Evolutionary conservation across 2,113 vertebrate genomes (phyloP), one percentile per base, ranked within the genome.

Genomic region (Edolisoma coerulescens): DNA sequence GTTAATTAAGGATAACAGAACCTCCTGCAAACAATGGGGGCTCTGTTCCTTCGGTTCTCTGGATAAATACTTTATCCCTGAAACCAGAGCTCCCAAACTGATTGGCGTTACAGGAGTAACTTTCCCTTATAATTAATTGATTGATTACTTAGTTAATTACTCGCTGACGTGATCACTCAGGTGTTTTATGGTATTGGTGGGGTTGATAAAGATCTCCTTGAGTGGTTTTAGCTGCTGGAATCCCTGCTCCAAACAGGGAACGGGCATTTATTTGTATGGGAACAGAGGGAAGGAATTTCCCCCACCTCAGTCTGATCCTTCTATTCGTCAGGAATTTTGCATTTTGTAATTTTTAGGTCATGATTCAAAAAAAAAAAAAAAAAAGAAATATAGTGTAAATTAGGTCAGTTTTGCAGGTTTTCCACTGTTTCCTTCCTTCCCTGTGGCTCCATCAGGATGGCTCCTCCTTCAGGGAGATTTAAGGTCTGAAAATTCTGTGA

Each of bases 81-180:
- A 91, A 96, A 97, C 75, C 59, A 39, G 95, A 97, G 69, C 95
- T 80, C 61, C 86, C 71, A 8, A 74, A 96, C 28, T 90, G 95
- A 97, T 97, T 96, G 91, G 53, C 59, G 56, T 64, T 70, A 82
- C 57, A 8, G 71, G 88, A 84, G 89, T 21, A 94, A 92, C 68
- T 96, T 97, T 97, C 95, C 97, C 45, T 96, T 91, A 88, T 97
- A 35, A 97, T 92, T 97, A 96, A 96, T 97, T 94, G 63, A 97
- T 96, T 61, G 91, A 88, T 96, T 28, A 96, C 95, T 96, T 93
- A 84, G 90, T 96, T 96, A 97, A 96, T 97, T 90, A 91, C 91
- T 79, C 54, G 16, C 78, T 7, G 78, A 94, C 8, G 64, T 16
- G 92, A 70, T 69, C 60, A 1, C 74, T 81, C 45, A 27, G 80